phyloP scores from a whole-genome alignment of 2,113 vertebrate species.

The Platichthys stellatus region DNA sequence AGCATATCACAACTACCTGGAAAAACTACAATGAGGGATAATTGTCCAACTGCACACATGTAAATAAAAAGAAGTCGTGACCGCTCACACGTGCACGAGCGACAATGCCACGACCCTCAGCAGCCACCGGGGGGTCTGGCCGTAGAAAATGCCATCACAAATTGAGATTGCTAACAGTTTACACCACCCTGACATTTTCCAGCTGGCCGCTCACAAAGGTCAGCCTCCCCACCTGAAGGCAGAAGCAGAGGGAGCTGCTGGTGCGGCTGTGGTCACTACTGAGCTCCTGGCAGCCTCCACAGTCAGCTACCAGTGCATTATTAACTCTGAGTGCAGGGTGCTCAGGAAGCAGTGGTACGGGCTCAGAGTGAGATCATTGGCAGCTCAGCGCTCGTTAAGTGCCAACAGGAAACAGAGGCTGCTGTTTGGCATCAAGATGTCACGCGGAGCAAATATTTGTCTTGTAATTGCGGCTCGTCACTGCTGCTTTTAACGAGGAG shows the following conservation, averaged over 20 bases:
- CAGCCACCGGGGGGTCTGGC: conserved; percentile 45
- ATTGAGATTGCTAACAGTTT: conserved; percentile 77
- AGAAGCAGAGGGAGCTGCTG: conserved; percentile 29
- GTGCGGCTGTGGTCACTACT: conserved; percentile 38
- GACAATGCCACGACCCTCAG: background rate
- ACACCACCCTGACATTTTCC: conserved; percentile 74
- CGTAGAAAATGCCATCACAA: conserved; percentile 75
- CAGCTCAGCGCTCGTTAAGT: conserved; percentile 3
- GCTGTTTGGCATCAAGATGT: conserved; percentile 22
- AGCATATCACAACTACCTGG: no score
- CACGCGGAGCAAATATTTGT: conserved; percentile 46
- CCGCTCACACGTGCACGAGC: background rate
- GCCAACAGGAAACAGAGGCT: conserved; percentile 53
- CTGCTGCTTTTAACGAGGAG: conserved; percentile 25
- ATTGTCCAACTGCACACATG: background rate
- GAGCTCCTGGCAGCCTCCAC: conserved; percentile 49
- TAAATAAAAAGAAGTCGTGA: conserved; percentile 28
- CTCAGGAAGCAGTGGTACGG: conserved; percentile 27
- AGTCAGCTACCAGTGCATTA: conserved; percentile 46
- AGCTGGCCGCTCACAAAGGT: conserved; percentile 72
- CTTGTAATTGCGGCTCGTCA: conserved; percentile 29
- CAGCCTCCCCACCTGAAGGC: conserved; percentile 67
- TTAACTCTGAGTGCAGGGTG: conserved; percentile 51
- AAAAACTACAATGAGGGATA: background rate
- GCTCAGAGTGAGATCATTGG: conserved; percentile 42